Conservation (phyloP, 2,113 vertebrate genomes). For the Thryonomys swinderianus region DNA sequence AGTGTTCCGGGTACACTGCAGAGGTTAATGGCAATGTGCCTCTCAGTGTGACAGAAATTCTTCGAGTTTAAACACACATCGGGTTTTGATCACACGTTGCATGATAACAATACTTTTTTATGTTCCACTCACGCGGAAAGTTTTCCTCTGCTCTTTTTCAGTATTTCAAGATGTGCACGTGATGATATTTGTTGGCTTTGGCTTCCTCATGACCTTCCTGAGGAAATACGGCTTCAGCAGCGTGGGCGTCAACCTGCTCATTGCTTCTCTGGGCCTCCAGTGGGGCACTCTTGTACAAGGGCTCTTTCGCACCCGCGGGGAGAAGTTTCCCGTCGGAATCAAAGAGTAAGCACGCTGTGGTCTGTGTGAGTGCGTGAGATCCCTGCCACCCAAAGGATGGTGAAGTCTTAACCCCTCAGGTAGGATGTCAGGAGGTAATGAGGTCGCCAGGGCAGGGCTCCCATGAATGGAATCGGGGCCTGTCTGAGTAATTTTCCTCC, state of each 20-base stretch:
- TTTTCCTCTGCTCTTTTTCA: slow-evolving; percentile 75
- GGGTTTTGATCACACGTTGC: not conserved
- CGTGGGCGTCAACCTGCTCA: slow-evolving; percentile 94
- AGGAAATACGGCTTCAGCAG: slow-evolving; percentile 97
- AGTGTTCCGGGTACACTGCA: not conserved
- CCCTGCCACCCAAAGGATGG: not conserved
- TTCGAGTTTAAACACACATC: not conserved
- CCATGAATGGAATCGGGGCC: not conserved
- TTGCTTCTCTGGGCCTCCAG: slow-evolving; percentile 96
- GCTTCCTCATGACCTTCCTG: slow-evolving; percentile 98
- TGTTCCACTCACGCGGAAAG: not conserved
- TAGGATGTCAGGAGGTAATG: no score
- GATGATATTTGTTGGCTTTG: slow-evolving; percentile 98
- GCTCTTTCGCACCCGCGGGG: slow-evolving; percentile 82
- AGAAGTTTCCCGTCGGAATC: slow-evolving; percentile 87
- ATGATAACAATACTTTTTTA: not conserved
- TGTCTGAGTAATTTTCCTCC: not conserved
- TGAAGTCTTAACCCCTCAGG: not conserved
- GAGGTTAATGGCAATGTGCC: not conserved
- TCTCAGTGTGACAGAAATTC: not conserved
- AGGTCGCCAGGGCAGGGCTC: not conserved
- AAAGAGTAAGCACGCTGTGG: slow-evolving; percentile 83
- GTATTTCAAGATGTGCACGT: slow-evolving; percentile 98
- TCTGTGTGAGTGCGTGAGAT: not conserved
- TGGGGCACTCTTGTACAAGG: slow-evolving; percentile 94